Conservation (phyloP, 2,113 vertebrate genomes). For the Bubo scandiacus region DNA sequence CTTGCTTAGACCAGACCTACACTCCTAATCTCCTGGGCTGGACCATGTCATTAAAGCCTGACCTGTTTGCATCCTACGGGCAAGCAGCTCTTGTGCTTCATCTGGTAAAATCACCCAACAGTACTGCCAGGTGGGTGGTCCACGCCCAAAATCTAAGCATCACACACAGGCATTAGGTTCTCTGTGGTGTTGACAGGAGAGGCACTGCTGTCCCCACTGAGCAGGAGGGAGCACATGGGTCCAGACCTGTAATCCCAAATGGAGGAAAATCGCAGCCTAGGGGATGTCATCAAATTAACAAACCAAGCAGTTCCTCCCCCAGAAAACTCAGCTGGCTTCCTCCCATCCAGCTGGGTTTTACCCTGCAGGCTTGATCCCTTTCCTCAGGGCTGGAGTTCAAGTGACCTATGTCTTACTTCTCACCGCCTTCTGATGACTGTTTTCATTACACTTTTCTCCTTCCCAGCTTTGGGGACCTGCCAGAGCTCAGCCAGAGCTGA, state of each 20-base stretch:
- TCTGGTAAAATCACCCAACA: neutral
- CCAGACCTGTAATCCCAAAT: neutral
- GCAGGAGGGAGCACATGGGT: accelerated
- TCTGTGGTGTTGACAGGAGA: neutral
- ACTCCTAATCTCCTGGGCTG: neutral
- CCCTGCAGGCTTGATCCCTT: conserved; percentile 29
- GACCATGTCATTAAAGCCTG: neutral
- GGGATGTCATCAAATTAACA: conserved; percentile 47
- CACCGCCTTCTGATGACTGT: conserved; percentile 3
- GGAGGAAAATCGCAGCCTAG: neutral
- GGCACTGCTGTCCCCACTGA: neutral
- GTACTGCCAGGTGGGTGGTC: neutral
- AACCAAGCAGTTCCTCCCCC: neutral
- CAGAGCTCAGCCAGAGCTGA: neutral
- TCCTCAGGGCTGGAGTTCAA: conserved; percentile 27
- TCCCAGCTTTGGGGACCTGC: conserved; percentile 1
- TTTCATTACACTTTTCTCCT: conserved; percentile 7
- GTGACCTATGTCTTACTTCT: conserved; percentile 37
- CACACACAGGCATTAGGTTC: neutral
- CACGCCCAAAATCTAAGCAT: neutral
- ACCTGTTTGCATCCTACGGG: neutral
- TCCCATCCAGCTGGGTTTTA: conserved; percentile 36
- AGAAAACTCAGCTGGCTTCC: conserved; percentile 35
- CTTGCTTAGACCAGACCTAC: neutral
- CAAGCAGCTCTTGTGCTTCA: neutral